phyloP scores from a whole-genome alignment of 2,888 invertebrate genomes.

The Eupithecia inturbata region DNA sequence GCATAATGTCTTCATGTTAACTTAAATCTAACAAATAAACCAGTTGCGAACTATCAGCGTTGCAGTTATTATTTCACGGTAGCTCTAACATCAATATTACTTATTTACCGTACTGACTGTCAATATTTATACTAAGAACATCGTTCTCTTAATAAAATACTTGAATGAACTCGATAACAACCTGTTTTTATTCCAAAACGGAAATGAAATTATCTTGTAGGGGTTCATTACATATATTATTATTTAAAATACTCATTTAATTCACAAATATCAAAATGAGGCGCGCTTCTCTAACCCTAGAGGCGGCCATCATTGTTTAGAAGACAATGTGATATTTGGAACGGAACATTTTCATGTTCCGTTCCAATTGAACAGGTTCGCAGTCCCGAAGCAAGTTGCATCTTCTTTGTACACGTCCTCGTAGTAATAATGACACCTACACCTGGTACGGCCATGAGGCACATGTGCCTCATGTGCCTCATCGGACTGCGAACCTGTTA shows the following conservation, averaged over 20 bases:
- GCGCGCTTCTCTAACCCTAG: slow-evolving; percentile 22
- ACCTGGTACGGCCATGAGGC: too few relatives aligned
- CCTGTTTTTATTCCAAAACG: not conserved
- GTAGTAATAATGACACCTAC: too few relatives aligned
- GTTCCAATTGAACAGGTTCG: too few relatives aligned
- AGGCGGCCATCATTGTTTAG: slow-evolving; percentile 5
- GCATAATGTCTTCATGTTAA: too few relatives aligned
- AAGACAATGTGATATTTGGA: not conserved
- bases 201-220: not conserved
- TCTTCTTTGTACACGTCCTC: too few relatives aligned
- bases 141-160: not conserved
- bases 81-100: too few relatives aligned
- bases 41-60: too few relatives aligned
- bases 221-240: slow-evolving; percentile 60
- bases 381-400: too few relatives aligned
- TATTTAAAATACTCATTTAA: slow-evolving; percentile 49
- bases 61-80: too few relatives aligned
- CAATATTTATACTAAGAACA: not conserved
- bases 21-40: too few relatives aligned
- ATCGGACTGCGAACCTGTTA: too few relatives aligned
- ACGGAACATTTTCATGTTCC: not conserved
- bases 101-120: not conserved
- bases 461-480: too few relatives aligned
- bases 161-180: not conserved
- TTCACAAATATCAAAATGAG: slow-evolving; percentile 42